Conservation (phyloP, 2,113 vertebrate genomes). For the Oreocharis arfaki region DNA sequence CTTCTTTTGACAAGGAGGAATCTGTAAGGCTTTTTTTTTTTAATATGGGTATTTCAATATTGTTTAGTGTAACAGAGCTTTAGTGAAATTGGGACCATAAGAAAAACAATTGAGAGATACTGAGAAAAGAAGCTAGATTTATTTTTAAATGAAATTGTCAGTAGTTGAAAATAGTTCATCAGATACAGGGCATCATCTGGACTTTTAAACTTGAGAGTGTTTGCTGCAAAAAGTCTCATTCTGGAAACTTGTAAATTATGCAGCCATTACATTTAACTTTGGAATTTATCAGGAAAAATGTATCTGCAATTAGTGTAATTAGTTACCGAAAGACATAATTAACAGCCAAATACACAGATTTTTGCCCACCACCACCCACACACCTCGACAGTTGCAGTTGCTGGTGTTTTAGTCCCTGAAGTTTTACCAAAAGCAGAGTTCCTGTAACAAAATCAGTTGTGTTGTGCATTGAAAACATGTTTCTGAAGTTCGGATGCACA, state of each 20-base stretch:
- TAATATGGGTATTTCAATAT: not conserved
- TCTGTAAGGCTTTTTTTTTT: not conserved
- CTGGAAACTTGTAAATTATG: not conserved
- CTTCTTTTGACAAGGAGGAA: not conserved
- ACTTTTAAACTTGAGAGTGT: not conserved
- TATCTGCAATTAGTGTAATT: not conserved
- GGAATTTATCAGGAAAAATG: not conserved
- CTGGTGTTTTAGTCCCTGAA: not conserved
- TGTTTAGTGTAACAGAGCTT: not conserved
- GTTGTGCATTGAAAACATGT: not conserved
- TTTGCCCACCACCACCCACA: not conserved
- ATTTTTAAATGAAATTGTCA: not conserved
- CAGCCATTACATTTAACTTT: not conserved
- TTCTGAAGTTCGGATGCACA: not conserved
- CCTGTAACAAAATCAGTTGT: not conserved
- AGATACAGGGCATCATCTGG: not conserved
- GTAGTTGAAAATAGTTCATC: not conserved
- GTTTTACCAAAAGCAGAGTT: not conserved
- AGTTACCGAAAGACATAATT: not conserved
- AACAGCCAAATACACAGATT: not conserved
- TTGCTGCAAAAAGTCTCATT: not conserved
- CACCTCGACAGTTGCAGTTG: not conserved
- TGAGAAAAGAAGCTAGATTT: not conserved
- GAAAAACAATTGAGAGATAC: not conserved
- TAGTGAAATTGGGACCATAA: not conserved